Conservation (phyloP, 2,888 invertebrate genomes). For the Empis stercorea region DNA sequence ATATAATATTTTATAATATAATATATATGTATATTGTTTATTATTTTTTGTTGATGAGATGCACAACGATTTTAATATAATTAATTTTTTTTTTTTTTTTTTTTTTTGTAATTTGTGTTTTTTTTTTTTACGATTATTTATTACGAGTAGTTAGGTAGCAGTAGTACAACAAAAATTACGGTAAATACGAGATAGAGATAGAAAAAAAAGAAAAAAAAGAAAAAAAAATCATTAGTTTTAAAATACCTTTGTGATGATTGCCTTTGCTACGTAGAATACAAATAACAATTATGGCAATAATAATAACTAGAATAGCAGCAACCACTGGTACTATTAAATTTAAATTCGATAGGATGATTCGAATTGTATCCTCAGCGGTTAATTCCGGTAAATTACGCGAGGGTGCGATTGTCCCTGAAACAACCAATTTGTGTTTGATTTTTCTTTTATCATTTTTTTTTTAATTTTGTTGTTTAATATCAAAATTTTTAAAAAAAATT, state of each 20-base stretch:
- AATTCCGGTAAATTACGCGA: constrained; percentile 68
- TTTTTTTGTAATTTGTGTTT: neutral
- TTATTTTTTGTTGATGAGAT: no score
- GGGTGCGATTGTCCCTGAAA: constrained; percentile 93
- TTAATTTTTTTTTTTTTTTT: neutral
- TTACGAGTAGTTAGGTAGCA: constrained; percentile 4
- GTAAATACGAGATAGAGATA: constrained; percentile 2
- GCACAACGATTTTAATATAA: no score
- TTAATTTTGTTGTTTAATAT: constrained; percentile 11
- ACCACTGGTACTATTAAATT: constrained; percentile 89
- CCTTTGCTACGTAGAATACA: constrained; percentile 80
- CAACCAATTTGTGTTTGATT: constrained; percentile 31
- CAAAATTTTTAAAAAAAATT: no score
- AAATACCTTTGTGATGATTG: constrained; percentile 72
- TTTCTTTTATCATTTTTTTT: constrained; percentile 7
- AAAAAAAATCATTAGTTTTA: constrained; percentile 15
- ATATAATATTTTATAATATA: no score
- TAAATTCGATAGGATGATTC: constrained; percentile 77
- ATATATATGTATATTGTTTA: no score
- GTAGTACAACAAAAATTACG: neutral
- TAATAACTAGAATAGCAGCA: constrained; percentile 81
- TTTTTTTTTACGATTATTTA: neutral
- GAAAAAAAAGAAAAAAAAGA: constrained; percentile 23
- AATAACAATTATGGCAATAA: constrained; percentile 85
- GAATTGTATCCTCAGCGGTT: constrained; percentile 70